Conservation (phyloP, 2,888 invertebrate species). For the Tinea trinotella region DNA sequence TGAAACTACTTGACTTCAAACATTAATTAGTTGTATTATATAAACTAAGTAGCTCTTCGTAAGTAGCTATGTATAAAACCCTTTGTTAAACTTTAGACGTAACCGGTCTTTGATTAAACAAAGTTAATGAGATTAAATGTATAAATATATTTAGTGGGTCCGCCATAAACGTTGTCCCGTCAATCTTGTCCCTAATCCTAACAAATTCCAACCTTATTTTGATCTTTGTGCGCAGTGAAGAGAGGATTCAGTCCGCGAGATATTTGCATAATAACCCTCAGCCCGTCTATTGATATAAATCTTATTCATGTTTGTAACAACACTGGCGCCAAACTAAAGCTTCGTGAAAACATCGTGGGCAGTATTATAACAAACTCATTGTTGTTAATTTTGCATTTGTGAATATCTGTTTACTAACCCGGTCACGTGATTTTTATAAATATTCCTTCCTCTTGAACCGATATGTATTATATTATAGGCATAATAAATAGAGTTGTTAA, state of each 20-base stretch:
- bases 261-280: slow-evolving; percentile 12
- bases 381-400: no score
- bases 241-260: not conserved
- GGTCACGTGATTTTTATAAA: not conserved
- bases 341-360: slow-evolving; percentile 11
- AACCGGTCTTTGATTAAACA: slow-evolving; percentile 4
- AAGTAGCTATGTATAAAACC: not conserved
- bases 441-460: not conserved
- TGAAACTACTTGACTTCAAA: not conserved
- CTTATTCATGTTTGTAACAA: slow-evolving; percentile 15
- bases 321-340: slow-evolving; percentile 13
- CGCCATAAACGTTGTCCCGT: slow-evolving; percentile 10
- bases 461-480: no score
- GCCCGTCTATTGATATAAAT: slow-evolving; percentile 16
- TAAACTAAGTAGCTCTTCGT: not conserved
- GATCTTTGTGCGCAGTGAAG: not conserved
- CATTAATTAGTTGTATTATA: not conserved
- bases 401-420: not conserved
- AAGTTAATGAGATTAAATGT: slow-evolving; percentile 6
- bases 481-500: no score
- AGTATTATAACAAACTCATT: not conserved
- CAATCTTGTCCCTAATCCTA: slow-evolving; percentile 8
- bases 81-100: not conserved
- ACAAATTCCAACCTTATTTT: slow-evolving; percentile 9
- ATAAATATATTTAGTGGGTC: not conserved